Percentiles rank a stretch among this genome's conserved stretches.
These are phyloP conservation scores for Folsomia manolachei DNA, from an alignment of 2,888 invertebrate genomes.

Conservation along the genomic window DNA sequence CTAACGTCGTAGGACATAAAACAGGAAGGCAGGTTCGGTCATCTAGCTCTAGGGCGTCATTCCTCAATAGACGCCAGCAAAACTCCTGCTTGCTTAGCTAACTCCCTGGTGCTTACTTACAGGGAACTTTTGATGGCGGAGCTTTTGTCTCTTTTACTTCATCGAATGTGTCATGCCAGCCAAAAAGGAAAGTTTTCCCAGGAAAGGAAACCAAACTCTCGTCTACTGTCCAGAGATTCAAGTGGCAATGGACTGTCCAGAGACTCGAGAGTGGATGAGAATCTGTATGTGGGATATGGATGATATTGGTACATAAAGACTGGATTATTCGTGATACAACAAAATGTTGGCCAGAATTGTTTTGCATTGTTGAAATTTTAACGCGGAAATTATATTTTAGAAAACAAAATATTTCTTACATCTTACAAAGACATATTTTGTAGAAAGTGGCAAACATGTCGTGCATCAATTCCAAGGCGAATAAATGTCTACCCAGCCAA, in stretches of 20 bases:
- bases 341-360: too few species aligned
- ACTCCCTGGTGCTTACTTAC: too few species aligned
- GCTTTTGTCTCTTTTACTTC: conserved; percentile 20
- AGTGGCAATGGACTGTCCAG: not conserved
- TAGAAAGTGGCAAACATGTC: too few species aligned
- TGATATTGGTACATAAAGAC: too few species aligned
- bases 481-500: not conserved
- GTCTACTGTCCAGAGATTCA: not conserved
- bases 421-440: too few species aligned
- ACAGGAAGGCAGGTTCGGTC: not conserved
- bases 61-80: not conserved
- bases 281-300: not conserved
- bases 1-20: too few species aligned
- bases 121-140: conserved; percentile 2
- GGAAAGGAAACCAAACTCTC: not conserved
- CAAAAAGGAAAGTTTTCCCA: not conserved
- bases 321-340: too few species aligned
- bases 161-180: conserved; percentile 17
- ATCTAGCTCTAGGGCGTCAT: not conserved
- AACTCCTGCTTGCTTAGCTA: not conserved
- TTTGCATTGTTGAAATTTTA: too few species aligned
- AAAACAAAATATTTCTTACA: too few species aligned
- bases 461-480: not conserved
- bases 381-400: too few species aligned
- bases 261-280: not conserved